Conservation (phyloP, 2,113 vertebrate species). For the Bostrychus sinensis region DNA sequence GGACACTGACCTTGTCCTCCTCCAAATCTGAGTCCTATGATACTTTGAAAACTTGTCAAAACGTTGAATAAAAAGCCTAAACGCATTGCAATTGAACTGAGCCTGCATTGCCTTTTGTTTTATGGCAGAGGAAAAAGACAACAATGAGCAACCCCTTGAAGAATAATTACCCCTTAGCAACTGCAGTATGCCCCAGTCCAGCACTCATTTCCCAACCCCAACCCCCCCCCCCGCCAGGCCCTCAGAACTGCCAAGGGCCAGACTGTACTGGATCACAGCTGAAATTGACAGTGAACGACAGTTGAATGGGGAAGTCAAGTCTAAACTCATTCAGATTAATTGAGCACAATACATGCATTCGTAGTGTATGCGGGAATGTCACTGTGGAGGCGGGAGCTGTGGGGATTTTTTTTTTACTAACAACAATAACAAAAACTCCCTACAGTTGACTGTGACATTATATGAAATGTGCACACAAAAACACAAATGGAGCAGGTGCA, state of each 20-base stretch:
- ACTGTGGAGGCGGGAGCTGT: constrained; percentile 7
- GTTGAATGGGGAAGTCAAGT: constrained; percentile 59
- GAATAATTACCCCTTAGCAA: constrained; percentile 58
- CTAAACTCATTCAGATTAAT: constrained; percentile 27
- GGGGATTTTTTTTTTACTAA: constrained; percentile 37
- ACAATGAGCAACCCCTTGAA: constrained; percentile 65
- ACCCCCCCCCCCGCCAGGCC: constrained; percentile 30
- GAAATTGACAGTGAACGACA: constrained; percentile 49
- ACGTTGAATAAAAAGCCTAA: constrained; percentile 46
- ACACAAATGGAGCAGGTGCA: constrained; percentile 5
- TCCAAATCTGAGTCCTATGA: constrained; percentile 55
- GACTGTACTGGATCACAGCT: constrained; percentile 59
- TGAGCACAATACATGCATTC: constrained; percentile 29
- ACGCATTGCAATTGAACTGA: constrained; percentile 28
- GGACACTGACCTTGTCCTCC: constrained; percentile 50
- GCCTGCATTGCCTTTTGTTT: constrained; percentile 54
- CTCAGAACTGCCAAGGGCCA: constrained; percentile 9
- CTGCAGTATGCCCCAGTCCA: constrained; percentile 20
- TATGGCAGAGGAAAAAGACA: constrained; percentile 42
- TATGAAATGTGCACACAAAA: not conserved
- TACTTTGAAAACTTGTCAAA: constrained; percentile 75
- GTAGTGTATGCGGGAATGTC: constrained; percentile 1
- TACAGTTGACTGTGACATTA: constrained; percentile 41
- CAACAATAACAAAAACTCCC: constrained; percentile 31
- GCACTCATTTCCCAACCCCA: constrained; percentile 26